Evolutionary conservation across 2,113 vertebrate genomes (phyloP), one percentile per base, ranked within the genome.

Genomic region (Ardeotis arabs): DNA sequence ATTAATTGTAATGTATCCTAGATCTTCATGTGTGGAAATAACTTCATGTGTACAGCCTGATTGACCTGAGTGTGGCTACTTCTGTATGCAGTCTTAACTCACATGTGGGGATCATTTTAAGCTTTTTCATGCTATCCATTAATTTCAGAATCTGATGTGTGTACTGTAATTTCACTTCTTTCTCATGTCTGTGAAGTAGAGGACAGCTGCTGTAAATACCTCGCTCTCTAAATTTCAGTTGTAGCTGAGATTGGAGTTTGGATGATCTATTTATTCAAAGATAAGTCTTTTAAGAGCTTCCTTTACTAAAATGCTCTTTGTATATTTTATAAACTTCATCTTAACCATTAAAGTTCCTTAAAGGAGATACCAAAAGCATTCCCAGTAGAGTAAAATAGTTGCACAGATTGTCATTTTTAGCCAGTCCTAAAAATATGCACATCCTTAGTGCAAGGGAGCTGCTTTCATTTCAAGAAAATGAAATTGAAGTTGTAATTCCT

Each of bases 401-500:
- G 73, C 62, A 63, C 7, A 47, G 77, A 41, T 50, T 37, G 35
- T 84, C 45, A 73, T 87, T 92, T 95, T 94, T 67, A 87, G 44
- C 72, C 35, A 44, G 55, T 55, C 62, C 50, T 89, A 83, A 95
- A 95, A 95, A 83, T 89, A 82, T 31, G 58, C 58, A 79, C 69
- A 68, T 82, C 64, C 64, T 53, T 59, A 87, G 80, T 79, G 62
- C 67, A 67, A 69, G 70, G 70, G 59, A 93, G 28, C 84, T 94
- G 56, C 84, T 88, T 94, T 86, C 85, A 70, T 82, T 92, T 87
- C 89, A 89, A 73, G 53, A 79, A 85, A 84, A 95, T 59, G 35
- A 84, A 96, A 95, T 84, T 87, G 84, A 95, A 97, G 81, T 85
- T 91, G 70, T 91, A 94, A 87, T 84, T 89, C 75, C 50, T 79